Conservation (phyloP, 2,797 vertebrate genomes). For the Anniella stebbinsi region DNA sequence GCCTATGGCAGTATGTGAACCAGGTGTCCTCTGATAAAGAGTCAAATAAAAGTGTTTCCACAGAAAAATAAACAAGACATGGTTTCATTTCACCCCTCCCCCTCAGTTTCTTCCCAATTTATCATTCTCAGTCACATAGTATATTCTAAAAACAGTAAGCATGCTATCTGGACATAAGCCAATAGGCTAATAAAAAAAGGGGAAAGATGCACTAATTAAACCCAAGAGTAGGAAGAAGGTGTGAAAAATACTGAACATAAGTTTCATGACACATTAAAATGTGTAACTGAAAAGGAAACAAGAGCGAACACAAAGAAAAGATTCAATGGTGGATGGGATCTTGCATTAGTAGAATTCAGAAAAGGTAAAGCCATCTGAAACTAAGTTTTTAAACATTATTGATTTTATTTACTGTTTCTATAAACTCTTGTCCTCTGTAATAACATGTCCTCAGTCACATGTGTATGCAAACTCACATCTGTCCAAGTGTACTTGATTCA, state of each 20-base stretch:
- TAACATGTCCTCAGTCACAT: not conserved
- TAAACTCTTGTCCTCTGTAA: not conserved
- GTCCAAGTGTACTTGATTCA: not conserved
- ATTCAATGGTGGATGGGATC: not conserved
- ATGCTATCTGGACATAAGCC: slow-evolving; percentile 24
- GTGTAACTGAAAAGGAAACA: slow-evolving; percentile 29
- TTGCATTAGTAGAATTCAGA: not conserved
- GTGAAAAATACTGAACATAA: slow-evolving; percentile 42
- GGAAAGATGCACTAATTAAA: slow-evolving; percentile 30
- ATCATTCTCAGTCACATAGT: not conserved
- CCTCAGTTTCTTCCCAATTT: not conserved
- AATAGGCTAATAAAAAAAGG: not conserved
- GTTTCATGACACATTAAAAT: slow-evolving; percentile 16
- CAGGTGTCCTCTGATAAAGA: not conserved
- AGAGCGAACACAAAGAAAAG: slow-evolving; percentile 18
- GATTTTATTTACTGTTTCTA: not conserved
- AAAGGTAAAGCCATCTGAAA: not conserved
- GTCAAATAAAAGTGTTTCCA: not conserved
- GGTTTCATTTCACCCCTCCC: not conserved
- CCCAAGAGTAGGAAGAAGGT: slow-evolving; percentile 21
- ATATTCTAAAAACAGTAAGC: slow-evolving; percentile 25
- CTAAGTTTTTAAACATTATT: not conserved
- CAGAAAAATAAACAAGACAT: not conserved
- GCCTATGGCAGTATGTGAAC: not conserved
- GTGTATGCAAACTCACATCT: not conserved